A percentile compares a stretch with the other conserved stretches of the same genome.
phyloP scores from a whole-genome alignment of 1,140 invertebrate genomes.

The Sitophilus oryzae region DNA sequence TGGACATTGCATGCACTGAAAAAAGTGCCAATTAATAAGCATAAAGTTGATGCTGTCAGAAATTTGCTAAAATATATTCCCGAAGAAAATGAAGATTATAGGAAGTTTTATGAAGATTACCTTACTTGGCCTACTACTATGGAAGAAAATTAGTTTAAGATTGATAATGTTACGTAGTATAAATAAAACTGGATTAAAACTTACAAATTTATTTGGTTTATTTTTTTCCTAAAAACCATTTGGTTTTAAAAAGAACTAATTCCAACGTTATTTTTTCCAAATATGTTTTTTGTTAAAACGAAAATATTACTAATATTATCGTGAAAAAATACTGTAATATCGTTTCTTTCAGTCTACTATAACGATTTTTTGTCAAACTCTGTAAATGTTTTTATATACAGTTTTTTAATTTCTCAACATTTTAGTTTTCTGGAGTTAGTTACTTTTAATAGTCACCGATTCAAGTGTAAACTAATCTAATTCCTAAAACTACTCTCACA shows the following conservation, averaged over 20 bases:
- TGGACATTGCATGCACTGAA: background rate
- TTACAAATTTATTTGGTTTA: background rate
- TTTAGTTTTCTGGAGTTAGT: too few relatives aligned
- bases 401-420: too few relatives aligned
- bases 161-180: slow-evolving; percentile 1
- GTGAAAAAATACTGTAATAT: background rate
- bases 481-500: too few relatives aligned
- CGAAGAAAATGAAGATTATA: background rate
- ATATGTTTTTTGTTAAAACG: background rate
- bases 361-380: too few relatives aligned
- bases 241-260: slow-evolving; percentile 1
- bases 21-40: slow-evolving; percentile 3
- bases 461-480: too few relatives aligned
- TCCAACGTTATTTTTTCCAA: background rate
- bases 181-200: slow-evolving; percentile 5
- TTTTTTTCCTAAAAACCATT: slow-evolving; percentile 1
- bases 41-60: slow-evolving; percentile 1
- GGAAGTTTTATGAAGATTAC: background rate
- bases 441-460: too few relatives aligned
- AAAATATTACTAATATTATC: slow-evolving; percentile 1
- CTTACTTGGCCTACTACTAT: slow-evolving; percentile 1
- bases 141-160: slow-evolving; percentile 1
- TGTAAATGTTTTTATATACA: too few relatives aligned
- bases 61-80: too few relatives aligned
- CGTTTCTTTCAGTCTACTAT: background rate